Conservation (phyloP, 2,113 vertebrate species). For the Elgaria multicarinata region DNA sequence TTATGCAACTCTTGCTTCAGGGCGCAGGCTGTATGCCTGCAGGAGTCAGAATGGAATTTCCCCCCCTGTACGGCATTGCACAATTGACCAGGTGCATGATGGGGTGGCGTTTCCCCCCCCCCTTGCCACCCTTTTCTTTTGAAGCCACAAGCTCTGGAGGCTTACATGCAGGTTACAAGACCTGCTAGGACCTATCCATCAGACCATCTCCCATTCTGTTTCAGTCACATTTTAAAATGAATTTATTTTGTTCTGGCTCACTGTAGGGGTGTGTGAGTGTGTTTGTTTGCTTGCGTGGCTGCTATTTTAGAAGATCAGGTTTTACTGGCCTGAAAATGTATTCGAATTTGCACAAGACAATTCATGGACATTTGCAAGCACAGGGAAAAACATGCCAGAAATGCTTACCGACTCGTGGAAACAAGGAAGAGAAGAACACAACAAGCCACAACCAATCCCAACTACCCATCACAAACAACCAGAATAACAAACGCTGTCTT, state of each 20-base stretch:
- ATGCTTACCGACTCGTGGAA: conserved; percentile 40
- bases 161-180: conserved; percentile 51
- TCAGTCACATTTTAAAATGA: conserved; percentile 62
- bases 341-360: conserved; percentile 71
- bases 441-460: conserved; percentile 46
- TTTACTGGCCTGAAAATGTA: conserved; percentile 68
- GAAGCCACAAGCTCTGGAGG: conserved; percentile 12
- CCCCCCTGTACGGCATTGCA: conserved; percentile 51
- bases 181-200: conserved; percentile 35
- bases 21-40: conserved; percentile 70
- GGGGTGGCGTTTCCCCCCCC: neutral
- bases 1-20: conserved; percentile 65
- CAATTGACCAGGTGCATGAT: conserved; percentile 4
- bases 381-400: conserved; percentile 46
- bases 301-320: conserved; percentile 56
- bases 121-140: neutral
- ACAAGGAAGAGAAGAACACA: conserved; percentile 26
- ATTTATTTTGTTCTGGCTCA: conserved; percentile 55
- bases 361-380: conserved; percentile 63
- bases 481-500: conserved; percentile 48
- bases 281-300: conserved; percentile 9
- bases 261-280: neutral
- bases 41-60: conserved; percentile 65
- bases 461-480: conserved; percentile 21
- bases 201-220: neutral